These are phyloP conservation scores for Clarias macrocephalus DNA, from an alignment of 2,113 vertebrate species.

Conservation along the genomic window DNA sequence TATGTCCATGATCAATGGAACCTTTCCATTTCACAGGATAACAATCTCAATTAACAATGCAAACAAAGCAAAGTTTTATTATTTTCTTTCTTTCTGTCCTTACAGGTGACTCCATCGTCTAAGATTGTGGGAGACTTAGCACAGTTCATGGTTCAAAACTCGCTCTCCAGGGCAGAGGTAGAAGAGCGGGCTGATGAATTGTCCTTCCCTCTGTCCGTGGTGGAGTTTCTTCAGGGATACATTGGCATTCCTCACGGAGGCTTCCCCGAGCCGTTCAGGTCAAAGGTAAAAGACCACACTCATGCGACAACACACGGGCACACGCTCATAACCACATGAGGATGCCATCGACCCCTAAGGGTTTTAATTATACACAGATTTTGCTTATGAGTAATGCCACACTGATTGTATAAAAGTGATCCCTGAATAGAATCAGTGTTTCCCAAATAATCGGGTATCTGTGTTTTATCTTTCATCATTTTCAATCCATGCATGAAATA, in stretches of 20 bases:
- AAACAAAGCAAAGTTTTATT: not conserved
- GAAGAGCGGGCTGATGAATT: slow-evolving; percentile 89
- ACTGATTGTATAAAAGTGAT: not conserved
- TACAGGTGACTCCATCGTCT: slow-evolving; percentile 90
- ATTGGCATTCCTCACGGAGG: slow-evolving; percentile 88
- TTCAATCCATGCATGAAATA: not conserved
- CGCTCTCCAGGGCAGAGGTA: slow-evolving; percentile 77
- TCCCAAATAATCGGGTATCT: slow-evolving; percentile 3
- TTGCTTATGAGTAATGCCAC: not conserved
- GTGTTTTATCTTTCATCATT: not conserved
- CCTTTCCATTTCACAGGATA: not conserved
- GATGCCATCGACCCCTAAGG: no score
- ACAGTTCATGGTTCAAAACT: slow-evolving; percentile 97
- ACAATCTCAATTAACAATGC: not conserved
- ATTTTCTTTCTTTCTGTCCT: not conserved
- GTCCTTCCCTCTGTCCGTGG: slow-evolving; percentile 89
- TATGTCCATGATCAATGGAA: not conserved
- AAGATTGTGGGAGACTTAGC: slow-evolving; percentile 97
- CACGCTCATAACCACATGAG: not conserved
- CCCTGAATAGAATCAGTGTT: slow-evolving; percentile 1
- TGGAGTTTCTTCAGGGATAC: slow-evolving; percentile 91
- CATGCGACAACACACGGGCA: not conserved
- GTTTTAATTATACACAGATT: not conserved
- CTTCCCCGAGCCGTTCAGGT: slow-evolving; percentile 90
- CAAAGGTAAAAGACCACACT: slow-evolving; percentile 71